These are phyloP conservation scores for Phaethon lepturus DNA, from an alignment of 2,113 vertebrate species.

Conservation along the genomic window DNA sequence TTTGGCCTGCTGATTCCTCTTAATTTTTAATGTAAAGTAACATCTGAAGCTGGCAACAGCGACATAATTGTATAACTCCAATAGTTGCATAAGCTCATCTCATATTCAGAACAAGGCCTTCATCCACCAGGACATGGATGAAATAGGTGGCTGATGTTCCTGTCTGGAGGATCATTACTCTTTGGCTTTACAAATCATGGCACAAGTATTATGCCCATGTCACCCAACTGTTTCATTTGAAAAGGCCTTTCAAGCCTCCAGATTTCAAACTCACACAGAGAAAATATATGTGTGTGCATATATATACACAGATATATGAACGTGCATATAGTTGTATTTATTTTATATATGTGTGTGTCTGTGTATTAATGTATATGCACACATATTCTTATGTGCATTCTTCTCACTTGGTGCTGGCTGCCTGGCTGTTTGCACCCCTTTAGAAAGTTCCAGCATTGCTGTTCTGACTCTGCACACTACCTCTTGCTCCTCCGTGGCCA, in stretches of 20 bases:
- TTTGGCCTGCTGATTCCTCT: conserved; percentile 1
- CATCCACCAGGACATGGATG: background rate
- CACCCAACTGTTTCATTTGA: background rate
- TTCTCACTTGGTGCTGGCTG: background rate
- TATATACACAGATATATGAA: background rate
- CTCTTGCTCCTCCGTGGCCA: background rate
- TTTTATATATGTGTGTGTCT: background rate
- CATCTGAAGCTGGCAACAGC: background rate
- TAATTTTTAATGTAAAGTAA: conserved; percentile 42
- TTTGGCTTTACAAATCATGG: background rate
- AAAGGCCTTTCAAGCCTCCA: background rate
- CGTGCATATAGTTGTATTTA: background rate
- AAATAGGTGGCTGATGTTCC: background rate
- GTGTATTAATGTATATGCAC: background rate
- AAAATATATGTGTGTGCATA: background rate
- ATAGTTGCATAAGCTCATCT: background rate
- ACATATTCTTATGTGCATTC: accelerated
- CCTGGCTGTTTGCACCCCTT: background rate
- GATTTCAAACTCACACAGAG: background rate
- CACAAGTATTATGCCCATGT: background rate
- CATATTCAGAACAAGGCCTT: background rate
- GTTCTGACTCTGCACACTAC: background rate
- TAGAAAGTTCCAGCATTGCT: background rate
- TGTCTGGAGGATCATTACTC: background rate
- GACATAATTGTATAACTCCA: background rate